These are phyloP conservation scores for Lacanobia oleracea DNA, from an alignment of 2,888 invertebrate genomes.

Conservation along the genomic window DNA sequence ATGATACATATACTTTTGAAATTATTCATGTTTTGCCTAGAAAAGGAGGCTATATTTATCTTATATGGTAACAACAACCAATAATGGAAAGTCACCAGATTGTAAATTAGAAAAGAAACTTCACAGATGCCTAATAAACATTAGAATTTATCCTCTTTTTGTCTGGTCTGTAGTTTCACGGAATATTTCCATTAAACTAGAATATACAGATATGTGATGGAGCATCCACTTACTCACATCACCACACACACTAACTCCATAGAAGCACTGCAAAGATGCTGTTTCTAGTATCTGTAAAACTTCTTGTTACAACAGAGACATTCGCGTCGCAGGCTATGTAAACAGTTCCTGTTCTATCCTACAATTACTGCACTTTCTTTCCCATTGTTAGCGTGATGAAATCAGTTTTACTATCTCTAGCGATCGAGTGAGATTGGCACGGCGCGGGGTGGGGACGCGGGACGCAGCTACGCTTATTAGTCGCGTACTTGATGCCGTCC, in stretches of 20 bases:
- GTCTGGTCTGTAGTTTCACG: slow-evolving; percentile 2
- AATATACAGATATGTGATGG: not conserved
- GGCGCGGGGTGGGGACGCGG: slow-evolving; percentile 65
- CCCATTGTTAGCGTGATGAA: slow-evolving; percentile 87
- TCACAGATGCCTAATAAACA: slow-evolving; percentile 3
- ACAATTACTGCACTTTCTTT: slow-evolving; percentile 89
- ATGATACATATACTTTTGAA: not conserved
- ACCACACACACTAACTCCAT: not conserved
- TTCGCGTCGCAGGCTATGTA: slow-evolving; percentile 62
- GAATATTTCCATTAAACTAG: not conserved
- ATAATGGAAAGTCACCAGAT: slow-evolving; percentile 7
- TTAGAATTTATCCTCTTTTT: slow-evolving; percentile 15
- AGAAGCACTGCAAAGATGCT: not conserved
- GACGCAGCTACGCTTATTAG: slow-evolving; percentile 74
- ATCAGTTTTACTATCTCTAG: slow-evolving; percentile 87
- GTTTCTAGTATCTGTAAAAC: not conserved
- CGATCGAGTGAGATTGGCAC: slow-evolving; percentile 84
- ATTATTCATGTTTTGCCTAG: not conserved
- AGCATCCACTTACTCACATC: not conserved
- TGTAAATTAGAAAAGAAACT: slow-evolving; percentile 20
- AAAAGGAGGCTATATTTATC: not conserved
- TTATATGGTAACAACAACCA: not conserved
- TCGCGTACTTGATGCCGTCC: slow-evolving; percentile 82
- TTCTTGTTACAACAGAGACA: slow-evolving; percentile 22
- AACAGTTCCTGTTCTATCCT: slow-evolving; percentile 84